Evolutionary conservation across 2,888 invertebrate species (phyloP).

Genomic region (Hyppa rectilinea): DNA sequence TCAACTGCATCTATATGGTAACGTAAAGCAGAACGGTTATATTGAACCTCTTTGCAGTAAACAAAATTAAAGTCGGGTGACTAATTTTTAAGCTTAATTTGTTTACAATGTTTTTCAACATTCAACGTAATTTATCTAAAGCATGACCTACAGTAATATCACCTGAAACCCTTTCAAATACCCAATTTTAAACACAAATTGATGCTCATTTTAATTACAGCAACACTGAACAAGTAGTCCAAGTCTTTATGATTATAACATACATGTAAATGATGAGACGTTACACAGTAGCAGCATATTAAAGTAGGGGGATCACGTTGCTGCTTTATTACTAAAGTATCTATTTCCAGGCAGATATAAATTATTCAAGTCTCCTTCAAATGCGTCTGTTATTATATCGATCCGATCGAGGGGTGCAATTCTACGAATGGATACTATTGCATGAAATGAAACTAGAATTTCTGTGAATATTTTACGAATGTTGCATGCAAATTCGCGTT

Average conservation of each 20-base stretch:
- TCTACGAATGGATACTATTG: slow-evolving; percentile 1
- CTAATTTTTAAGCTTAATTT: too few relatives aligned
- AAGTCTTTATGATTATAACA: slow-evolving; percentile 24
- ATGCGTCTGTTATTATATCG: slow-evolving; percentile 45
- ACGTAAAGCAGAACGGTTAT: too few relatives aligned
- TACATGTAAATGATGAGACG: slow-evolving; percentile 22
- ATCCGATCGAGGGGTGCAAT: slow-evolving; percentile 33
- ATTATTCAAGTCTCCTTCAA: slow-evolving; percentile 45
- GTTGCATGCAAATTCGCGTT: not conserved
- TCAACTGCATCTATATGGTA: too few relatives aligned
- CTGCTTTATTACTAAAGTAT: slow-evolving; percentile 41
- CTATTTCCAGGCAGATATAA: slow-evolving; percentile 45
- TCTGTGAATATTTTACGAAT: not conserved
- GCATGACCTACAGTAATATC: too few relatives aligned
- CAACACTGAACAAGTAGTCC: slow-evolving; percentile 35
- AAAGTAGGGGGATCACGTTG: slow-evolving; percentile 32
- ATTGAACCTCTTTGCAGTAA: too few relatives aligned
- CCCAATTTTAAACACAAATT: slow-evolving; percentile 13
- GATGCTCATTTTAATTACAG: slow-evolving; percentile 13
- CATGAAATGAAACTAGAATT: not conserved
- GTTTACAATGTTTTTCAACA: too few relatives aligned
- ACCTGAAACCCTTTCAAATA: too few relatives aligned
- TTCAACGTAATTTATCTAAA: too few relatives aligned
- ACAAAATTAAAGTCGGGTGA: too few relatives aligned
- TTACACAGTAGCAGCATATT: slow-evolving; percentile 6